Evolutionary conservation across 2,888 invertebrate species (phyloP).

Genomic region (Myopa testacea): DNA sequence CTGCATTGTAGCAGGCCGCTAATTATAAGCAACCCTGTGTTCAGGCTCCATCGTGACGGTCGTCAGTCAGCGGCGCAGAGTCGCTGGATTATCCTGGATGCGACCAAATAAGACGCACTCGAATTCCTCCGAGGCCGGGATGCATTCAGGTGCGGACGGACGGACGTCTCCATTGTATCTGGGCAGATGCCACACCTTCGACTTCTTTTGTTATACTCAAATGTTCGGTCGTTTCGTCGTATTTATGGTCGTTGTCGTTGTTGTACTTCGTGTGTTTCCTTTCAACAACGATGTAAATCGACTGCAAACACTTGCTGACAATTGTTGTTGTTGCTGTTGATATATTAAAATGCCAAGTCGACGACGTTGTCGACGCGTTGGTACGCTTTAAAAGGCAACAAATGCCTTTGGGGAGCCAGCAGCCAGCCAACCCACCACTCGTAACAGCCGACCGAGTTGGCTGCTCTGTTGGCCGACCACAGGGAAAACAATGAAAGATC

Average conservation of each 20-base stretch:
- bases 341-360: constrained; percentile 32
- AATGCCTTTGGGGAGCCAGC: constrained; percentile 25
- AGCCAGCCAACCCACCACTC: neutral
- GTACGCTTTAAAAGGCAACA: constrained; percentile 25
- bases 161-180: neutral
- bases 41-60: no score
- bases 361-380: constrained; percentile 13
- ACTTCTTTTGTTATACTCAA: constrained; percentile 15
- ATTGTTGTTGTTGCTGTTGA: constrained; percentile 6
- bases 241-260: neutral
- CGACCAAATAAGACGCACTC: neutral
- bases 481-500: neutral
- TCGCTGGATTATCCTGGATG: neutral
- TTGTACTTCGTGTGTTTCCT: neutral
- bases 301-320: constrained; percentile 36
- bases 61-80: neutral
- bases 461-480: neutral
- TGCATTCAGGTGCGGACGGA: constrained; percentile 7
- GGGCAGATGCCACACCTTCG: constrained; percentile 23
- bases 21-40: neutral
- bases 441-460: neutral
- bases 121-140: constrained; percentile 16
- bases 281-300: constrained; percentile 26
- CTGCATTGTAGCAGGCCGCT: neutral
- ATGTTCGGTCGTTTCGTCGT: neutral